Percentiles rank a stretch among this genome's conserved stretches.
Evolutionary conservation across 1,140 invertebrate genomes (phyloP).

Genomic region (Tachypleus tridentatus): DNA sequence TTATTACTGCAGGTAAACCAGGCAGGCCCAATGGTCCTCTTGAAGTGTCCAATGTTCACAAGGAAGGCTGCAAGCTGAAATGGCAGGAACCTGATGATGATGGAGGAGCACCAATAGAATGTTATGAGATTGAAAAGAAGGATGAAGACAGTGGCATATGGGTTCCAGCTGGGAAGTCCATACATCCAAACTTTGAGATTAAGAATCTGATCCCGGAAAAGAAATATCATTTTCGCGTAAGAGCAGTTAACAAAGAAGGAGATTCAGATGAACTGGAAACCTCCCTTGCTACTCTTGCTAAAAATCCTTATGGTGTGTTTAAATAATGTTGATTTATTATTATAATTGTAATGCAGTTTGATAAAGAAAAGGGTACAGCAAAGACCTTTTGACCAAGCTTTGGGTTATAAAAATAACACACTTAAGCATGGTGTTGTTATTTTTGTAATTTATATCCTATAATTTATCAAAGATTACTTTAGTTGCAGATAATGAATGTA

Average conservation of each 20-base stretch:
- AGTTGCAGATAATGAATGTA: too few relatives aligned
- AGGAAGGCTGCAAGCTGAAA: constrained; percentile 82
- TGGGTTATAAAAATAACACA: too few relatives aligned
- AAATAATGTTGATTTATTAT: background rate
- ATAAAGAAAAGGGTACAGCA: too few relatives aligned
- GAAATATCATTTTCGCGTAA: constrained; percentile 96
- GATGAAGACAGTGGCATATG: constrained; percentile 83
- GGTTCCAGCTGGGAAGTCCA: constrained; percentile 72
- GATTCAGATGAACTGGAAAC: constrained; percentile 92
- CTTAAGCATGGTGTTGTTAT: too few relatives aligned
- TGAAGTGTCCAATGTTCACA: constrained; percentile 78
- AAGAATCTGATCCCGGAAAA: constrained; percentile 83
- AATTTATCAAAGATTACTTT: too few relatives aligned
- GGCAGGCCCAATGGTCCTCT: constrained; percentile 82
- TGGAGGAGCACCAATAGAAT: constrained; percentile 79
- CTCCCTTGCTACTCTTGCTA: constrained; percentile 66
- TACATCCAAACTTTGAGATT: constrained; percentile 66
- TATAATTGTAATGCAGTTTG: too few relatives aligned
- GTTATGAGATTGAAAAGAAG: constrained; percentile 95
- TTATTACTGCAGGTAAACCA: constrained; percentile 44
- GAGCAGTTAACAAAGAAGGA: constrained; percentile 95
- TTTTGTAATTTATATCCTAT: too few relatives aligned
- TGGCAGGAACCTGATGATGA: constrained; percentile 90
- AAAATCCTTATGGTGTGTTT: constrained; percentile 64
- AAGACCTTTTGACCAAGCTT: too few relatives aligned